These are phyloP conservation scores for Drosophila fulvimacula DNA, from an alignment of 2,888 invertebrate genomes.

Conservation along the genomic window DNA sequence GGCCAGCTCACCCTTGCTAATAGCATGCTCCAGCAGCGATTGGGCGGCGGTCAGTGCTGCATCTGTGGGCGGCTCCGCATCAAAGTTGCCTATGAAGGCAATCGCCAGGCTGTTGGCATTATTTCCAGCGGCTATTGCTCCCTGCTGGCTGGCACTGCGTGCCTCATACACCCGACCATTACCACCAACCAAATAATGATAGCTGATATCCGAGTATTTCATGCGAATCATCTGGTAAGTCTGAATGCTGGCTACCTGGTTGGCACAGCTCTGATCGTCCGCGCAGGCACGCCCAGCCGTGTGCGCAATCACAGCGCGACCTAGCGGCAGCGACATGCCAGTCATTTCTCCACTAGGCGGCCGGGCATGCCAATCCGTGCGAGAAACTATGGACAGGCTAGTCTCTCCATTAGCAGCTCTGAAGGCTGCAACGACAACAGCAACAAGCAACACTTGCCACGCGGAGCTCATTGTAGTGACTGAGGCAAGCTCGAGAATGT, in stretches of 20 bases:
- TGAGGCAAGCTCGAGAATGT: conserved; percentile 24
- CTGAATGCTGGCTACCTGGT: conserved; percentile 87
- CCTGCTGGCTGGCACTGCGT: conserved; percentile 89
- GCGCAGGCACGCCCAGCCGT: conserved; percentile 87
- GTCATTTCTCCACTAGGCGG: conserved; percentile 84
- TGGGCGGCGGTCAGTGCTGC: conserved; percentile 87
- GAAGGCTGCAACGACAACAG: conserved; percentile 12
- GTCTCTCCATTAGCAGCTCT: conserved; percentile 22
- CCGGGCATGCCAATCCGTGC: conserved; percentile 89
- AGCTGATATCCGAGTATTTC: conserved; percentile 89
- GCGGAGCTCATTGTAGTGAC: conserved; percentile 53
- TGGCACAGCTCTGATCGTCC: conserved; percentile 85
- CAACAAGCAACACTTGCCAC: conserved; percentile 15
- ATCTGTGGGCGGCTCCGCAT: conserved; percentile 85
- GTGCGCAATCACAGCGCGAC: conserved; percentile 87
- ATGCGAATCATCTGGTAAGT: conserved; percentile 87
- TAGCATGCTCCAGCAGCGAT: conserved; percentile 87
- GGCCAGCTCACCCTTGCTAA: conserved; percentile 86
- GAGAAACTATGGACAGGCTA: conserved; percentile 85
- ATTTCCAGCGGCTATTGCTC: conserved; percentile 89
- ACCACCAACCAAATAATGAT: conserved; percentile 91
- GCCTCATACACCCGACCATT: conserved; percentile 90
- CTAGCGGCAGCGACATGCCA: conserved; percentile 85
- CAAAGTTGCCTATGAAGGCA: conserved; percentile 90
- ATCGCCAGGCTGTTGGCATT: conserved; percentile 89